Base-by-base conservation (phyloP, 2,797 vertebrate species). In the Schizopygopsis pylzovi region DNA sequence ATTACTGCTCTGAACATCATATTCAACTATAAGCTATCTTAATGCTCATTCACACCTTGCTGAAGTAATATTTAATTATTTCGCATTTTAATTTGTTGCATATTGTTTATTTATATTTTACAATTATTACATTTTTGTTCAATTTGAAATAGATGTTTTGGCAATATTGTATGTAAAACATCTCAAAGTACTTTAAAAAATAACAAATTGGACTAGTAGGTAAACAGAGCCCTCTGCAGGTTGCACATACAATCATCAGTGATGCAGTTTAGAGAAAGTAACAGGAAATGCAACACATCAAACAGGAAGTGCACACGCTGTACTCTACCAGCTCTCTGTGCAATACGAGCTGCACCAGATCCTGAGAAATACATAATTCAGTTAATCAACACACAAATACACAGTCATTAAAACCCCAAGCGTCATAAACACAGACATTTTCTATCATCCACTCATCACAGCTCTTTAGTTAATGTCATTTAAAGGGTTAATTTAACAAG, bases 321-420 rank as follows among this genome's bases (percentile, higher is more conserved):
- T 95, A 96, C 95, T 95, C 93, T 96, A 96, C 95, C 96, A 96
- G 94, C 94, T 96, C 95, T 91, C 94, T 93, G 93, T 33, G 92
- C 93, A 95, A 95, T 92, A 96, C 94, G 90, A 96, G 93, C 94
- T 94, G 93, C 91, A 92, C 93, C 96, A 96, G 95, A 43, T 93
- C 95, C 95, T 96, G 95, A 91, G 94, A 95, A 91, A 91, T 28
- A 95, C 87, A 95, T 90, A 94, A 70, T 90, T 89, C 63, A 89
- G 94, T 94, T 90, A 92, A 79, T 89, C 28, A 87, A 47, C 52
- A 67, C 68, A 63, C 54, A 82, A 39, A 43, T 54, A 43, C 22
- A 83, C 49, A 37, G 41, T 89, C 86, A 91, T 78, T 6, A 41
- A 83, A 54, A 59, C 37, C 16, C 37, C 54, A 41, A 39, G 28